Percentiles rank a stretch among this genome's conserved stretches.
These are phyloP conservation scores for Philotrypesis tridentata DNA, from an alignment of 1,140 invertebrate species.

Conservation along the genomic window DNA sequence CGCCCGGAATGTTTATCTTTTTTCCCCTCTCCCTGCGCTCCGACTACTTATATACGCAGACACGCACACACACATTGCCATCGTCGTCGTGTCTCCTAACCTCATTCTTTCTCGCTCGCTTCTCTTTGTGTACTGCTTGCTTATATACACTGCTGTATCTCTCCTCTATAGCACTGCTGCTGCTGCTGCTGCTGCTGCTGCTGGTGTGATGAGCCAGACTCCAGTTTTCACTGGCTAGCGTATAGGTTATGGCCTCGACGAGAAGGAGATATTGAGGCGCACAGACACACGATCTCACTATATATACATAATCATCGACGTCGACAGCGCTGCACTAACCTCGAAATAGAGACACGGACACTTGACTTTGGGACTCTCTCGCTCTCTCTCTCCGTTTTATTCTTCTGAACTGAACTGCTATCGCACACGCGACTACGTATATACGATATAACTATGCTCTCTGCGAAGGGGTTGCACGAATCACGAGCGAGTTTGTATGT, in stretches of 20 bases:
- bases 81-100: background rate
- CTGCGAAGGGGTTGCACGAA: background rate
- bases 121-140: background rate
- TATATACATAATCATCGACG: background rate
- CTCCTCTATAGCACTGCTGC: too few relatives aligned
- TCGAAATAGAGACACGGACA: background rate
- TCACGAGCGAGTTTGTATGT: background rate
- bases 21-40: background rate
- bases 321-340: constrained; percentile 15
- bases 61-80: too few relatives aligned
- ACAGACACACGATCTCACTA: background rate
- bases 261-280: too few relatives aligned
- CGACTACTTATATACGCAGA: background rate
- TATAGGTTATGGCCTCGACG: background rate
- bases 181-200: background rate
- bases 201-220: background rate
- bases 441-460: background rate
- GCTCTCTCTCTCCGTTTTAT: background rate
- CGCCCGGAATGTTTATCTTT: constrained; percentile 3
- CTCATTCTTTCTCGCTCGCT: background rate
- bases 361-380: background rate
- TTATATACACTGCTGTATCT: too few relatives aligned
- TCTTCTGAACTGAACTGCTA: background rate
- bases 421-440: background rate
- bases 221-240: background rate